Evolutionary conservation across 1,140 invertebrate species (phyloP).

Genomic region (Drosophila littoralis): DNA sequence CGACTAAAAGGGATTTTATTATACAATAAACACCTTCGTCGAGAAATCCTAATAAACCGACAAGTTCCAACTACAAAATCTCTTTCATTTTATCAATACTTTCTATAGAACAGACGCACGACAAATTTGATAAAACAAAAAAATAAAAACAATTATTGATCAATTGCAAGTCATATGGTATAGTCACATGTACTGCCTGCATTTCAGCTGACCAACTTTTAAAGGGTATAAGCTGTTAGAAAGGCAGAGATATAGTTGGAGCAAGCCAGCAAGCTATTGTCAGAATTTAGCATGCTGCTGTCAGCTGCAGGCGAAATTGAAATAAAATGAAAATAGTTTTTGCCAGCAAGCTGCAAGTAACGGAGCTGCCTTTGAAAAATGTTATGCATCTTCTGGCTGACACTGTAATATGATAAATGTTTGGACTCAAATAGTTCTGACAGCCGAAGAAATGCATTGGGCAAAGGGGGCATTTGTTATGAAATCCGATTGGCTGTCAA

Average conservation of each 20-base stretch:
- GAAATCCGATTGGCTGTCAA: constrained; percentile 27
- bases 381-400: constrained; percentile 2
- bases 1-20: no score
- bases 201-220: no score
- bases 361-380: not conserved
- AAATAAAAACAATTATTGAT: no score
- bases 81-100: no score
- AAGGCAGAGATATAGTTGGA: not conserved
- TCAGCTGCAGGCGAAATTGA: constrained; percentile 49
- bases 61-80: no score
- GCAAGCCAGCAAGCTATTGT: constrained; percentile 13
- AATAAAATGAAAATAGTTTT: constrained; percentile 47
- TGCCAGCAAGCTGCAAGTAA: not conserved
- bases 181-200: no score
- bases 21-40: no score
- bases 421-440: not conserved
- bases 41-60: no score
- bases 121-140: no score
- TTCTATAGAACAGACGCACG: no score
- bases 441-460: not conserved
- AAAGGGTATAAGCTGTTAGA: not conserved
- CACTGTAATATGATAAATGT: constrained; percentile 15
- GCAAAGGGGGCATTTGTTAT: not conserved
- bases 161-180: no score
- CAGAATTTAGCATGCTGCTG: constrained; percentile 49